A percentile compares a stretch with the other conserved stretches of the same genome.
Conservation (phyloP, 1,140 invertebrate species). For the Drosophila kurseongensis region DNA sequence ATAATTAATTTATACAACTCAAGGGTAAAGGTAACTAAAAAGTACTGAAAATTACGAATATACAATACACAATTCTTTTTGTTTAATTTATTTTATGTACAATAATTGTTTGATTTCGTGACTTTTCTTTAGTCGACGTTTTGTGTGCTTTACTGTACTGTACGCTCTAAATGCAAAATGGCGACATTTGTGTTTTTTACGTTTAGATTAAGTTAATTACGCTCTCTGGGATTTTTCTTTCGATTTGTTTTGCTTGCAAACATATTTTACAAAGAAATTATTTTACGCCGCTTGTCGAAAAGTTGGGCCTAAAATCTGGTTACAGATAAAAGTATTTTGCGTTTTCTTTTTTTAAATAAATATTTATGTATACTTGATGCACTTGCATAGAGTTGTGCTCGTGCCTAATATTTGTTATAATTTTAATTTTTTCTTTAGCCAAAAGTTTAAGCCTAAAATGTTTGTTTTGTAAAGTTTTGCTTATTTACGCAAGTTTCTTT, state of each 20-base stretch:
- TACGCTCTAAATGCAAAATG: conserved; percentile 83
- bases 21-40: conserved; percentile 43
- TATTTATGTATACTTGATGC: conserved; percentile 57
- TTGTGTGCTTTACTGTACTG: conserved; percentile 44
- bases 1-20: conserved; percentile 71
- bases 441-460: conserved; percentile 79
- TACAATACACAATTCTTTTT: conserved; percentile 48
- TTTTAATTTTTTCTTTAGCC: conserved; percentile 64
- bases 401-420: conserved; percentile 63
- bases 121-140: conserved; percentile 15
- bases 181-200: conserved; percentile 74
- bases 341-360: conserved; percentile 64
- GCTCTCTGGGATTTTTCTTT: conserved; percentile 46
- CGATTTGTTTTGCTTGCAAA: conserved; percentile 50
- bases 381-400: conserved; percentile 44
- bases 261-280: conserved; percentile 80
- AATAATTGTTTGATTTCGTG: conserved; percentile 34
- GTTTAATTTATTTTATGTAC: conserved; percentile 41
- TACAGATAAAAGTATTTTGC: conserved; percentile 50
- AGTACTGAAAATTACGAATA: conserved; percentile 39
- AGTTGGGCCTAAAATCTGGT: conserved; percentile 73
- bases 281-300: conserved; percentile 75
- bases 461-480: conserved; percentile 44
- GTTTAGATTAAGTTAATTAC: conserved; percentile 56
- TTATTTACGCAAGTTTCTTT: conserved; percentile 65